Conservation (phyloP, 2,113 vertebrate genomes). For the Panthera uncia region DNA sequence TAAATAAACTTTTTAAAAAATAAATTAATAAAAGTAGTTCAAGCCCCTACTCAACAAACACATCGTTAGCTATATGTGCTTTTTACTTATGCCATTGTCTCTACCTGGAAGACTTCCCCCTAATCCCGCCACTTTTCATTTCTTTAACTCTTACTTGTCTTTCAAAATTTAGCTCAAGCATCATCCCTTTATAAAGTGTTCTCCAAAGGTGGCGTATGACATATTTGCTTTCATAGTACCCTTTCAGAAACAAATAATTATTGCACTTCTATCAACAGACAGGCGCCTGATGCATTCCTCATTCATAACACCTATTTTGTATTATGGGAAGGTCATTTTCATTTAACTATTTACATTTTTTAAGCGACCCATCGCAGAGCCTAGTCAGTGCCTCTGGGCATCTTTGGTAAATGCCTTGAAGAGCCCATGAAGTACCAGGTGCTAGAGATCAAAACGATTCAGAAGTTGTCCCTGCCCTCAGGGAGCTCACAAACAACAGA, state of each 20-base stretch:
- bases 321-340: neutral
- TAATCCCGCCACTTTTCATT: neutral
- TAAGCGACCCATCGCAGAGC: neutral
- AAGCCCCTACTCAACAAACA: neutral
- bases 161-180: conserved; percentile 46
- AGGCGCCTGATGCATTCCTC: neutral
- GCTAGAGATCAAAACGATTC: conserved; percentile 23
- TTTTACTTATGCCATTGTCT: conserved; percentile 8
- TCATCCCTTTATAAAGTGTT: neutral
- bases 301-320: neutral
- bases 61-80: neutral
- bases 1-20: no score
- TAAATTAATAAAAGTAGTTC: neutral
- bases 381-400: neutral
- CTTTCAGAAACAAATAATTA: conserved; percentile 28
- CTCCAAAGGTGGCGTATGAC: neutral
- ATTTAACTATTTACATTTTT: neutral
- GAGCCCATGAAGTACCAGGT: neutral
- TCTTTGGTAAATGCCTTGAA: neutral
- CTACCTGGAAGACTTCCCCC: neutral
- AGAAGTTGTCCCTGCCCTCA: conserved; percentile 3
- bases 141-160: neutral
- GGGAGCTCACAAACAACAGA: neutral
- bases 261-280: neutral
- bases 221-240: neutral